Conservation (phyloP, 1,140 invertebrate species). For the Antheraea pernyi region DNA sequence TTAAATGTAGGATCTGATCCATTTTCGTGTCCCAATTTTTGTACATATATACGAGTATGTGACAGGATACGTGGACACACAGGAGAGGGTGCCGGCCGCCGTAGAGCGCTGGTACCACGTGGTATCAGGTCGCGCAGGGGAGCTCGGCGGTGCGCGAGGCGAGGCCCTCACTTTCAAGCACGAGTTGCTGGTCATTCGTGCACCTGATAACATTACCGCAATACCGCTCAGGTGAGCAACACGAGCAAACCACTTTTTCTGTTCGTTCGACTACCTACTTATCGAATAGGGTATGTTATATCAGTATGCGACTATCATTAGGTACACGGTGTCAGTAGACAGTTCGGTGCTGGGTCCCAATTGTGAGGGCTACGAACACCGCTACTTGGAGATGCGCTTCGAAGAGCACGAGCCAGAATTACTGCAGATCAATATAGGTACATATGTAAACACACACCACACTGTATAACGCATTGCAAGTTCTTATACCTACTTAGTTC, state of each 20-base stretch:
- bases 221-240: conserved; percentile 39
- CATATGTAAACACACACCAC: neutral
- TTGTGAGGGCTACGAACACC: conserved; percentile 53
- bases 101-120: conserved; percentile 46
- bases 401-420: conserved; percentile 26
- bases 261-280: neutral
- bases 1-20: no score
- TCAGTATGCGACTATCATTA: conserved; percentile 16
- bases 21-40: neutral
- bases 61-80: conserved; percentile 37
- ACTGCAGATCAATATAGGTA: conserved; percentile 47
- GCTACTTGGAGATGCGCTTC: conserved; percentile 36
- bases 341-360: conserved; percentile 54
- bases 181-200: conserved; percentile 44
- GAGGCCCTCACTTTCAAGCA: conserved; percentile 50
- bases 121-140: conserved; percentile 31
- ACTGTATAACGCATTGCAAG: neutral
- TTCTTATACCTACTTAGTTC: neutral
- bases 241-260: neutral
- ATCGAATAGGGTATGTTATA: neutral
- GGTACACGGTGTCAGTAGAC: conserved; percentile 55
- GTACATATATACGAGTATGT: neutral
- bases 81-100: conserved; percentile 2
- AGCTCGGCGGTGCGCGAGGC: conserved; percentile 38
- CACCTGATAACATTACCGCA: conserved; percentile 24